Evolutionary conservation across 2,797 vertebrate species (phyloP).

Genomic region (Typhlichthys subterraneus): DNA sequence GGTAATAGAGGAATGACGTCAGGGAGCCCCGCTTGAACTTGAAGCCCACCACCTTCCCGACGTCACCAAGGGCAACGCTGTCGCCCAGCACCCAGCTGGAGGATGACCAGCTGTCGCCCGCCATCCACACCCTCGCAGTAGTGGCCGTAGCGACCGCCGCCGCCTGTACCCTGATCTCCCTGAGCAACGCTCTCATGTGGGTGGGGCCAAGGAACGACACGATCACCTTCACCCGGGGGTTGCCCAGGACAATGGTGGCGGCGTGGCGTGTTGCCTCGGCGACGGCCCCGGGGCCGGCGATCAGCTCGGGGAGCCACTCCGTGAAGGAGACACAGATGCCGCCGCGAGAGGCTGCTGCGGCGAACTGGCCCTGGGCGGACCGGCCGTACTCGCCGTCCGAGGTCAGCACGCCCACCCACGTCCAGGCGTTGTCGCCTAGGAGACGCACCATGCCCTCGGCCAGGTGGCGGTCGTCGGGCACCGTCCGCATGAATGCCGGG

Average conservation of each 20-base stretch:
- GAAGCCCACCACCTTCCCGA: slow-evolving; percentile 86
- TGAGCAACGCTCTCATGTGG: slow-evolving; percentile 78
- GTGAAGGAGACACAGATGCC: slow-evolving; percentile 88
- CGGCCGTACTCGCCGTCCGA: slow-evolving; percentile 87
- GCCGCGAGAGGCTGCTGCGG: slow-evolving; percentile 65
- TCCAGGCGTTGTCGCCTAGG: slow-evolving; percentile 80
- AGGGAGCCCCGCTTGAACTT: slow-evolving; percentile 81
- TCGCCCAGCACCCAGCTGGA: slow-evolving; percentile 61
- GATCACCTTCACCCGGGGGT: slow-evolving; percentile 82
- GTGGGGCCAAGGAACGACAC: slow-evolving; percentile 83
- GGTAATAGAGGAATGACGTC: slow-evolving; percentile 75
- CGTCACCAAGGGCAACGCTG: slow-evolving; percentile 69
- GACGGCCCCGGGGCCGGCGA: slow-evolving; percentile 63
- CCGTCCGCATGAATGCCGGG: slow-evolving; percentile 86
- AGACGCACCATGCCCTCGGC: slow-evolving; percentile 85
- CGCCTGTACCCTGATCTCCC: slow-evolving; percentile 63
- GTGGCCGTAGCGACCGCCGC: slow-evolving; percentile 57
- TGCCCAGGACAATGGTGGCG: slow-evolving; percentile 74
- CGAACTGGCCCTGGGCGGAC: slow-evolving; percentile 80
- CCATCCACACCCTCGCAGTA: slow-evolving; percentile 85
- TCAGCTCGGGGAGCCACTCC: slow-evolving; percentile 80
- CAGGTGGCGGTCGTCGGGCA: slow-evolving; percentile 86
- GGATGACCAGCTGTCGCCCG: slow-evolving; percentile 87
- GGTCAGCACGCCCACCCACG: slow-evolving; percentile 86
- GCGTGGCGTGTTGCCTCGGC: slow-evolving; percentile 59